Conservation (phyloP, 2,797 vertebrate species). For the Eulemur albifrons region DNA sequence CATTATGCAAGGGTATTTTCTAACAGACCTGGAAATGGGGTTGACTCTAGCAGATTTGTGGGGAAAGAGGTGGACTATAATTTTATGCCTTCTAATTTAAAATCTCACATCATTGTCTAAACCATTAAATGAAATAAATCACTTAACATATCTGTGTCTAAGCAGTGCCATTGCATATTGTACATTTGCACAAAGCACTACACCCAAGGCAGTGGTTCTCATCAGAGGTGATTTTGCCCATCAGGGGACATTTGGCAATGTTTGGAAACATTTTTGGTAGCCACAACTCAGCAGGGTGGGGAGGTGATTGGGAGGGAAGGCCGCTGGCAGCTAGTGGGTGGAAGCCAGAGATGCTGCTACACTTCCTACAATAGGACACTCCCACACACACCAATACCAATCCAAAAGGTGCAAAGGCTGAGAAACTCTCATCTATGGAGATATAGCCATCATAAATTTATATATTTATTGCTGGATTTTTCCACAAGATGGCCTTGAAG, state of each 20-base stretch:
- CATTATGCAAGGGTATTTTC: neutral
- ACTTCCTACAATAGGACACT: neutral
- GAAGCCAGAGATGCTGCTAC: neutral
- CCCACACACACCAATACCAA: too few relatives aligned
- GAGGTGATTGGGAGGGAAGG: accelerated
- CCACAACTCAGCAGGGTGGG: neutral
- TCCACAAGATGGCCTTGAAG: neutral
- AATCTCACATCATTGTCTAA: neutral
- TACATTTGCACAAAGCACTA: neutral
- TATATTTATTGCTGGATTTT: neutral
- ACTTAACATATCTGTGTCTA: neutral
- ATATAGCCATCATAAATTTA: neutral
- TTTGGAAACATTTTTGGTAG: neutral
- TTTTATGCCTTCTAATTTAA: neutral
- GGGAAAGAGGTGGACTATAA: neutral
- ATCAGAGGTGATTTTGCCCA: neutral
- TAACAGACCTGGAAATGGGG: neutral
- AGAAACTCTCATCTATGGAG: neutral
- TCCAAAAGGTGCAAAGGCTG: neutral
- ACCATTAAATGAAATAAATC: neutral
- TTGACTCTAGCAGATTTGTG: neutral
- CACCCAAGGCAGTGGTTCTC: neutral
- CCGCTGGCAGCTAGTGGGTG: neutral
- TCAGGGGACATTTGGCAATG: neutral
- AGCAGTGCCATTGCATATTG: neutral